These are phyloP conservation scores for Cyclophora punctaria DNA, from an alignment of 2,888 invertebrate genomes.

Conservation along the genomic window DNA sequence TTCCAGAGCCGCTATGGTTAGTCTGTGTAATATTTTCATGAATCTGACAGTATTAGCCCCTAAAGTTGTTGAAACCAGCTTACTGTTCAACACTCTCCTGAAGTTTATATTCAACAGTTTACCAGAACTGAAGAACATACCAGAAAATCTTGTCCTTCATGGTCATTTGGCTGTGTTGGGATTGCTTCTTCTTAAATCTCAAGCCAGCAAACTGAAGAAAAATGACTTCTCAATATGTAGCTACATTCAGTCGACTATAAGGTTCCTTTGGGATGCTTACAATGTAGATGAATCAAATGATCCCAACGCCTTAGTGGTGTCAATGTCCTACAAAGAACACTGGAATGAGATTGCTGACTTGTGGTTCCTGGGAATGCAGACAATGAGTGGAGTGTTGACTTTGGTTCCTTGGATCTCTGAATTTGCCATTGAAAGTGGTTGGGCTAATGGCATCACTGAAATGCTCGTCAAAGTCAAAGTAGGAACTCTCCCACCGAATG, in stretches of 20 bases:
- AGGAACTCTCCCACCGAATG: slow-evolving; percentile 86
- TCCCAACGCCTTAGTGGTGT: slow-evolving; percentile 86
- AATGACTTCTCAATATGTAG: slow-evolving; percentile 92
- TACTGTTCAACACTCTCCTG: slow-evolving; percentile 84
- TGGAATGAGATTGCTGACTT: slow-evolving; percentile 94
- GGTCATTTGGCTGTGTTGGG: slow-evolving; percentile 91
- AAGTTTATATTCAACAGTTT: slow-evolving; percentile 90
- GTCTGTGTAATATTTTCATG: slow-evolving; percentile 93
- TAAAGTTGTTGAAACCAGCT: slow-evolving; percentile 85
- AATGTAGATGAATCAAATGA: slow-evolving; percentile 91
- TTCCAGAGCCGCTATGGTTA: slow-evolving; percentile 88
- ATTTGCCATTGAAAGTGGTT: slow-evolving; percentile 94
- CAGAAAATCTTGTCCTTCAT: slow-evolving; percentile 88
- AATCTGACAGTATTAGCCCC: slow-evolving; percentile 92
- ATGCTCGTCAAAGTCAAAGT: slow-evolving; percentile 88
- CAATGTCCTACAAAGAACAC: slow-evolving; percentile 88
- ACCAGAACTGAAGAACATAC: slow-evolving; percentile 87
- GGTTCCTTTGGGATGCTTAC: slow-evolving; percentile 95
- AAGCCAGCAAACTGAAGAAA: slow-evolving; percentile 87
- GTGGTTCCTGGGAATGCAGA: slow-evolving; percentile 96
- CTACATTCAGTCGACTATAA: slow-evolving; percentile 90
- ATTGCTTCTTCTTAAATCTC: slow-evolving; percentile 87
- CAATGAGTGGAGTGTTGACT: slow-evolving; percentile 87
- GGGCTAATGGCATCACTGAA: slow-evolving; percentile 91
- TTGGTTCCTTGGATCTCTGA: slow-evolving; percentile 92